Percentiles rank a stretch among this genome's conserved stretches.
These are phyloP conservation scores for Nephila pilipes DNA, from an alignment of 1,140 invertebrate species.

Conservation along the genomic window DNA sequence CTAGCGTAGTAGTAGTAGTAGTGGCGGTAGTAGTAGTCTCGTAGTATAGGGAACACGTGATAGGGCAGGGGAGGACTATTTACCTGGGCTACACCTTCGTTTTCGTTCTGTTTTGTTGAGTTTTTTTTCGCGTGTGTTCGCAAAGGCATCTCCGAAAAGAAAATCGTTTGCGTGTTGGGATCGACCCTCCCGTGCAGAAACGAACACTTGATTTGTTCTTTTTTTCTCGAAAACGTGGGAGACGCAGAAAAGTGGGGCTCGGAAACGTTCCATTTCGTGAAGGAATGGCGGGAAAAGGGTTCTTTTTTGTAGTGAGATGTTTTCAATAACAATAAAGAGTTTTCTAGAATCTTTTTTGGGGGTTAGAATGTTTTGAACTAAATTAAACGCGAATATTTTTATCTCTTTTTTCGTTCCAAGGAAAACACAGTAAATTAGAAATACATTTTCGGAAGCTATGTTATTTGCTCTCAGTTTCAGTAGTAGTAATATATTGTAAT, in stretches of 20 bases:
- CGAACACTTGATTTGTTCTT: neutral
- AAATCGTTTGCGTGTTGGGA: neutral
- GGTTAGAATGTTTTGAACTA: too few species aligned
- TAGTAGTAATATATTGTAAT: too few species aligned
- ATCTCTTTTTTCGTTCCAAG: too few species aligned
- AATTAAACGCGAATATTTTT: too few species aligned
- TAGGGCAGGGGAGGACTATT: neutral
- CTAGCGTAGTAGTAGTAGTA: constrained; percentile 33
- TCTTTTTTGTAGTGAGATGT: too few species aligned
- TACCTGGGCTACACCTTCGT: neutral
- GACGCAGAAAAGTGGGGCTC: constrained; percentile 5
- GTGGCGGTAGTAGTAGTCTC: constrained; percentile 1
- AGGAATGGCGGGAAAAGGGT: neutral
- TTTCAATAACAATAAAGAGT: too few species aligned
- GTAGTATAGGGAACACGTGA: neutral
- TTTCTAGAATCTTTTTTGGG: too few species aligned
- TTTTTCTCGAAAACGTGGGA: constrained; percentile 1
- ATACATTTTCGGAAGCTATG: too few species aligned
- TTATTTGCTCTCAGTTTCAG: too few species aligned
- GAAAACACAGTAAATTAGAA: too few species aligned
- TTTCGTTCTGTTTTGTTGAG: constrained; percentile 12
- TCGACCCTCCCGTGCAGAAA: neutral
- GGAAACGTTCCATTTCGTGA: neutral
- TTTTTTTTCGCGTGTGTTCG: neutral
- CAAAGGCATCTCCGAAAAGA: neutral